A percentile compares a stretch with the other conserved stretches of the same genome.
Conservation (phyloP, 2,888 invertebrate species). For the Drepana falcataria region DNA sequence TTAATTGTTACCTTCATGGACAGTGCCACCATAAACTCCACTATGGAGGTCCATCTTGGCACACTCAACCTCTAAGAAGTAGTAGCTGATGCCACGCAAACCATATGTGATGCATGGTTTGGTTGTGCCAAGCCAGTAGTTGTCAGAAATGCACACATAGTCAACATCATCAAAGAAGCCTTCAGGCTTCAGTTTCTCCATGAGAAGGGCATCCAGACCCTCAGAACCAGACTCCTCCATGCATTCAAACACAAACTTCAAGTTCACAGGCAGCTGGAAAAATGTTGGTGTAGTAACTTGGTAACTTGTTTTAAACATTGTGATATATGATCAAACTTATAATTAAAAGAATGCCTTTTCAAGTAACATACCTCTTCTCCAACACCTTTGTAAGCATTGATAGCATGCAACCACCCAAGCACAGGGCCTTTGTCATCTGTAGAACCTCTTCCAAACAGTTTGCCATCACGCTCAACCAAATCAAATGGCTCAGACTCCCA, state of each 20-base stretch:
- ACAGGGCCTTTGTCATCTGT: conserved; percentile 98
- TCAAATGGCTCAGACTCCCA: conserved; percentile 98
- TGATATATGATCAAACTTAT: no score
- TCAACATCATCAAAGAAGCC: conserved; percentile 91
- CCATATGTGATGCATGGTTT: conserved; percentile 99
- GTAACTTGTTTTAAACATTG: no score
- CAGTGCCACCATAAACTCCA: conserved; percentile 96
- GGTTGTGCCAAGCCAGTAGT: conserved; percentile 98
- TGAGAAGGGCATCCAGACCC: conserved; percentile 93
- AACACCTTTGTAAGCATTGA: conserved; percentile 90
- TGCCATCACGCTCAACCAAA: conserved; percentile 91
- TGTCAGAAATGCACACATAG: conserved; percentile 98
- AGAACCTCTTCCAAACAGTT: conserved; percentile 93
- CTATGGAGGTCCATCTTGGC: conserved; percentile 96
- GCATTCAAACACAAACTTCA: conserved; percentile 96
- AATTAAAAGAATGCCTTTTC: conserved; percentile 1
- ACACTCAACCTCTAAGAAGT: conserved; percentile 91
- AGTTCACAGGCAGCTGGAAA: conserved; percentile 82
- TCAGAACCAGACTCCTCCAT: conserved; percentile 99
- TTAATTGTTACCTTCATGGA: conserved; percentile 81
- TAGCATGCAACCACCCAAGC: conserved; percentile 95
- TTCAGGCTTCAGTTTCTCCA: conserved; percentile 73
- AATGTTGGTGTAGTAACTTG: not conserved
- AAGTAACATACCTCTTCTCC: conserved; percentile 72
- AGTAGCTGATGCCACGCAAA: conserved; percentile 95